Percentiles rank a stretch among this genome's conserved stretches.
These are phyloP conservation scores for Eciton burchellii DNA, from an alignment of 1,140 invertebrate species.

Conservation along the genomic window DNA sequence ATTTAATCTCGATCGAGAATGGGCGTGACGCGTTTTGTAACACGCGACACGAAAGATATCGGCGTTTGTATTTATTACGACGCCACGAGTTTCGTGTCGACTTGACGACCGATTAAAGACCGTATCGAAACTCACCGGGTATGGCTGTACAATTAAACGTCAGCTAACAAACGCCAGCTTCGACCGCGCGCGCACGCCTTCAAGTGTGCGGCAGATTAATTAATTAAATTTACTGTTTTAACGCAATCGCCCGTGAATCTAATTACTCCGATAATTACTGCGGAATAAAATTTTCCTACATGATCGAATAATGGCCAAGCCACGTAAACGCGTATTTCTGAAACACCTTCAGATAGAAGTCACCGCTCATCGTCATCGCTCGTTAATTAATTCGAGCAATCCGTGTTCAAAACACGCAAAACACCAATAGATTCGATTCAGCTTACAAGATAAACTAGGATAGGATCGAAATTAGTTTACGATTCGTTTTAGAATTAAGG, in stretches of 20 bases:
- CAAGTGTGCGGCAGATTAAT: slow-evolving; percentile 35
- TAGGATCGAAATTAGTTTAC: not conserved
- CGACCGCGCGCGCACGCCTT: not conserved
- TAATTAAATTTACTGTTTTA: slow-evolving; percentile 55
- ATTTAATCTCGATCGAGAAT: not conserved
- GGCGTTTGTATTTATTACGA: not conserved
- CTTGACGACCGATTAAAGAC: slow-evolving; percentile 32
- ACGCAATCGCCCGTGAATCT: slow-evolving; percentile 36
- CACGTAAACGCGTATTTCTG: slow-evolving; percentile 9
- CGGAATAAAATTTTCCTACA: slow-evolving; percentile 40
- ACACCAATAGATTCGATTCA: slow-evolving; percentile 14
- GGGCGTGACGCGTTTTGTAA: not conserved
- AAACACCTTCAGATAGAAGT: not conserved
- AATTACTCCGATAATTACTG: slow-evolving; percentile 33
- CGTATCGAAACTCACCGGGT: slow-evolving; percentile 4
- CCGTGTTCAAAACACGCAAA: slow-evolving; percentile 1
- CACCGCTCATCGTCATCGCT: not conserved
- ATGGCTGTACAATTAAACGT: slow-evolving; percentile 35
- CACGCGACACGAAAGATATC: not conserved
- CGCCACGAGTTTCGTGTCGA: slow-evolving; percentile 4
- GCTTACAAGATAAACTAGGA: slow-evolving; percentile 14
- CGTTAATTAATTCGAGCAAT: slow-evolving; percentile 7
- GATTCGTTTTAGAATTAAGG: no score
- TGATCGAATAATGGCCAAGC: not conserved
- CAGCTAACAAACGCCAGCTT: slow-evolving; percentile 12